Evolutionary conservation across 2,113 vertebrate genomes (phyloP).

Genomic region (Labeo rohita): DNA sequence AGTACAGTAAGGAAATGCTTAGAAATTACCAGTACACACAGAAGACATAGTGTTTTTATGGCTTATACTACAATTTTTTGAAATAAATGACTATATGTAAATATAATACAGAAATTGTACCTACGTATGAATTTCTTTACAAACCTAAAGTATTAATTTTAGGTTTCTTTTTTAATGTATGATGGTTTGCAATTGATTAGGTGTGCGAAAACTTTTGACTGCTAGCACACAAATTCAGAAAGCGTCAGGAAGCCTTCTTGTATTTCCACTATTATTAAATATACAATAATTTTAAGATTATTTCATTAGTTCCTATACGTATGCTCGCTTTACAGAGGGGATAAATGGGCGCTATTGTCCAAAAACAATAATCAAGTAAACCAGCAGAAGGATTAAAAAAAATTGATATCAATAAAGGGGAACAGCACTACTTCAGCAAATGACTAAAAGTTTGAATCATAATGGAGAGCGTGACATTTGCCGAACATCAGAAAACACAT

Average conservation of each 20-base stretch:
- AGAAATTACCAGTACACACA: background rate
- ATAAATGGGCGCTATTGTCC: background rate
- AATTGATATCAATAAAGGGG: background rate
- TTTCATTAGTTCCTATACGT: constrained; percentile 16
- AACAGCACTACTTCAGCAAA: constrained; percentile 35
- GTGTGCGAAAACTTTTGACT: background rate
- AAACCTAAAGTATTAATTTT: background rate
- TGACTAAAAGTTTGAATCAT: constrained; percentile 39
- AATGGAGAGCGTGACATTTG: constrained; percentile 42
- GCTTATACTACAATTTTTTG: background rate
- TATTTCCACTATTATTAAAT: background rate
- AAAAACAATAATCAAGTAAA: background rate
- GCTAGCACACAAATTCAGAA: background rate
- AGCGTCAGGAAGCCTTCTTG: background rate
- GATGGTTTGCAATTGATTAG: background rate
- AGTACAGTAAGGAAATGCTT: background rate
- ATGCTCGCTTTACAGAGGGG: background rate
- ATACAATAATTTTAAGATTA: background rate
- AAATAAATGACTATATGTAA: background rate
- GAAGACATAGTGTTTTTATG: background rate
- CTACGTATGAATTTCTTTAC: background rate
- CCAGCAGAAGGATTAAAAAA: background rate
- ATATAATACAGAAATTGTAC: background rate
- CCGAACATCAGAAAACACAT: constrained; percentile 27
- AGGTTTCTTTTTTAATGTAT: background rate